Evolutionary conservation across 2,888 invertebrate genomes (phyloP).

Genomic region (Agrochola lychnidis): DNA sequence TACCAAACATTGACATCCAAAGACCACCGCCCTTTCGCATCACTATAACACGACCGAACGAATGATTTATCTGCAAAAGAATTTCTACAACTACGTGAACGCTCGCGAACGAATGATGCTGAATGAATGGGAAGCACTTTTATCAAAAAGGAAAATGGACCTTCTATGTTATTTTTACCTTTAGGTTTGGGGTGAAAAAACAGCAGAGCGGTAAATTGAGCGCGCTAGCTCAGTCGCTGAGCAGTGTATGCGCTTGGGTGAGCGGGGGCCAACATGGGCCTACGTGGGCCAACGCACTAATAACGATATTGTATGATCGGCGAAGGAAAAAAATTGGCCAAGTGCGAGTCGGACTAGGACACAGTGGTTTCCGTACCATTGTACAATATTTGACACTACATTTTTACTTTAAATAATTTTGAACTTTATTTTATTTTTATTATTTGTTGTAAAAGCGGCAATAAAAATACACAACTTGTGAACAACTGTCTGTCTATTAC

Average conservation of each 20-base stretch:
- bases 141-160: not conserved
- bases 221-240: constrained; percentile 54
- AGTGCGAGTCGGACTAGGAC: too few relatives aligned
- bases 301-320: constrained; percentile 29
- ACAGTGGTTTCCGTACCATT: too few relatives aligned
- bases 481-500: too few relatives aligned
- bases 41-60: not conserved
- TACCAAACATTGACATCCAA: too few relatives aligned
- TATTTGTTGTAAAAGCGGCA: too few relatives aligned
- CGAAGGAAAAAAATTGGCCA: not conserved
- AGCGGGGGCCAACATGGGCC: not conserved
- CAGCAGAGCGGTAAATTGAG: constrained; percentile 74
- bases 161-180: constrained; percentile 19
- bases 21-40: too few relatives aligned
- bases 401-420: too few relatives aligned
- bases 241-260: constrained; percentile 37
- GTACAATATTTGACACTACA: too few relatives aligned
- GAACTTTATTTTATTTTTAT: too few relatives aligned
- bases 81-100: not conserved
- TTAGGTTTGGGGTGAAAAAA: constrained; percentile 50
- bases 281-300: constrained; percentile 32
- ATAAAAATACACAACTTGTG: too few relatives aligned
- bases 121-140: not conserved
- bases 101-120: not conserved
- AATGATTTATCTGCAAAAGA: not conserved